Evolutionary conservation across 2,888 invertebrate species (phyloP).

Genomic region (Drosophila incognita): DNA sequence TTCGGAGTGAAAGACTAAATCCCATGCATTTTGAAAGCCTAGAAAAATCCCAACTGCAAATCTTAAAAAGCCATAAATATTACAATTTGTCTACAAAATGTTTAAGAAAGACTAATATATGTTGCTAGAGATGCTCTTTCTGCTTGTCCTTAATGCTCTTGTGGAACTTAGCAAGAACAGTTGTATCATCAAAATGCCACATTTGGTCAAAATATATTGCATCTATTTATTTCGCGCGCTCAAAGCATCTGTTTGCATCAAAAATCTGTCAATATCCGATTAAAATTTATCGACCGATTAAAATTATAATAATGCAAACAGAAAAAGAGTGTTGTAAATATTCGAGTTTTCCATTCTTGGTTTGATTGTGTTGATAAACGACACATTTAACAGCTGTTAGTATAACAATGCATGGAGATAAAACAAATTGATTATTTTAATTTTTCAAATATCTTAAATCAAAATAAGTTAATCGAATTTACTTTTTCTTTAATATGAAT

Average conservation of each 20-base stretch:
- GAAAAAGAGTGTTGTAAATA: neutral
- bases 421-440: neutral
- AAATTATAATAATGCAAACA: neutral
- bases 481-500: neutral
- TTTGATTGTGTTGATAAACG: neutral
- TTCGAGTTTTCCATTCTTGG: neutral
- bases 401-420: neutral
- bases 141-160: neutral
- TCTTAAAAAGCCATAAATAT: slow-evolving; percentile 22
- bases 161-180: neutral
- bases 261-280: neutral
- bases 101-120: neutral
- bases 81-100: neutral
- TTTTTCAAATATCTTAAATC: neutral
- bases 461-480: neutral
- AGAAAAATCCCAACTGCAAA: slow-evolving; percentile 15
- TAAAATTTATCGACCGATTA: neutral
- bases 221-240: too few relatives aligned
- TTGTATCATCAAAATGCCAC: neutral
- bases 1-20: slow-evolving; percentile 27
- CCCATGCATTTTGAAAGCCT: slow-evolving; percentile 43
- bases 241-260: too few relatives aligned
- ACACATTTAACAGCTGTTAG: neutral
- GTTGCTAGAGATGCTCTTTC: neutral
- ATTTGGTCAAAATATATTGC: neutral